phyloP scores from a whole-genome alignment of 2,888 invertebrate genomes.

The Epinotia demarniana region DNA sequence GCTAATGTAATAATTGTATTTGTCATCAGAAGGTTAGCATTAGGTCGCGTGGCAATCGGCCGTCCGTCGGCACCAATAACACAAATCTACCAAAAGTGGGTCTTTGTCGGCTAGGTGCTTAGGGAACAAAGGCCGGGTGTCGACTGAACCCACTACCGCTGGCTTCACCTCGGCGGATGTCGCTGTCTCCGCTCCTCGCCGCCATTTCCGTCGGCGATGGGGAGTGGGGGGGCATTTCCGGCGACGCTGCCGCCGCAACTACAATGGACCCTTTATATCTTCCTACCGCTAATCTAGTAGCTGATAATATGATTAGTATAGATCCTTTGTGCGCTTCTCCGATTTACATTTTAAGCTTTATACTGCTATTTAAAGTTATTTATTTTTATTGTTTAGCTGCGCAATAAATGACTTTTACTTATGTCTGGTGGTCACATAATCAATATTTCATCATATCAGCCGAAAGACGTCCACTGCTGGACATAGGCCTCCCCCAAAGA shows the following conservation, averaged over 20 bases:
- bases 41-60: conserved; percentile 56
- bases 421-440: neutral
- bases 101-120: conserved; percentile 57
- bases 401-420: neutral
- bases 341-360: conserved; percentile 51
- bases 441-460: no score
- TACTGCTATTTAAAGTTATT: conserved; percentile 14
- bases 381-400: neutral
- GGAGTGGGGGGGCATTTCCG: conserved; percentile 52
- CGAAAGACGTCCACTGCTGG: no score
- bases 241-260: conserved; percentile 59
- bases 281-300: conserved; percentile 76
- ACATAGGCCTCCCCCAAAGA: no score
- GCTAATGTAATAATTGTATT: neutral
- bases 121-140: conserved; percentile 59
- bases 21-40: conserved; percentile 13
- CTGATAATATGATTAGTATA: conserved; percentile 73
- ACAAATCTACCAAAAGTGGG: conserved; percentile 58
- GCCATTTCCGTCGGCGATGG: conserved; percentile 69
- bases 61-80: conserved; percentile 55
- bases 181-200: conserved; percentile 79
- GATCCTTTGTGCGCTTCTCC: conserved; percentile 54
- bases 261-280: conserved; percentile 79
- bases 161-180: conserved; percentile 75
- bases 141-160: conserved; percentile 55